A percentile compares a stretch with the other conserved stretches of the same genome.
phyloP scores from a whole-genome alignment of 2,797 vertebrate genomes.

The Syngnathus acus region DNA sequence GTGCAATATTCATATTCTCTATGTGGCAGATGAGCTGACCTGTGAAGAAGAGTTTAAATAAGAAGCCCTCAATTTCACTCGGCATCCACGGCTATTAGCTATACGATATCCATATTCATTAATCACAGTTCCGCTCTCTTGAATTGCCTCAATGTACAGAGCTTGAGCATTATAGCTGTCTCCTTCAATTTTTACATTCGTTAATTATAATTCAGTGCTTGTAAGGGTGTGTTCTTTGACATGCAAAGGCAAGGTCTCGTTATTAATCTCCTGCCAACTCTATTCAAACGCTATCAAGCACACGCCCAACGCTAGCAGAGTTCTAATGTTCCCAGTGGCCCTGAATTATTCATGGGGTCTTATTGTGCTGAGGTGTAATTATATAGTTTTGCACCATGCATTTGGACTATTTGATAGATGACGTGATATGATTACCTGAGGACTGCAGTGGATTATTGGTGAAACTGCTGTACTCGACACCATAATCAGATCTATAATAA shows the following conservation, averaged over 20 bases:
- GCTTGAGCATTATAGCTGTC: conserved; percentile 22
- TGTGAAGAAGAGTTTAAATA: conserved; percentile 41
- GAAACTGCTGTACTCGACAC: conserved; percentile 8
- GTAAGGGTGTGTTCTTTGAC: conserved; percentile 32
- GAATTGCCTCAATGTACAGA: conserved; percentile 29
- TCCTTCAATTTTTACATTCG: conserved; percentile 26
- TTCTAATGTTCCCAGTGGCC: conserved; percentile 35
- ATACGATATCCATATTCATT: conserved; percentile 47
- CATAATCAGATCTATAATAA: conserved; percentile 9
- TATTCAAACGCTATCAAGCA: conserved; percentile 39
- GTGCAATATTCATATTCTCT: conserved; percentile 29
- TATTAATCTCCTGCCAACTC: conserved; percentile 43
- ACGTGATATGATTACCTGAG: conserved; percentile 11
- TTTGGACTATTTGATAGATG: conserved; percentile 34
- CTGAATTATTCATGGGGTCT: conserved; percentile 60
- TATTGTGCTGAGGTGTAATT: conserved; percentile 53
- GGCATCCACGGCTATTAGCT: conserved; percentile 22
- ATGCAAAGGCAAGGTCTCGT: conserved; percentile 42
- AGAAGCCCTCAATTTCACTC: conserved; percentile 37
- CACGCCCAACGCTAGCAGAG: conserved; percentile 37
- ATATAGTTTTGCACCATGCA: conserved; percentile 38
- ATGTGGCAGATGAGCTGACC: conserved; percentile 24
- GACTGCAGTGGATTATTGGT: conserved; percentile 12
- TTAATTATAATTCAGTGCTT: conserved; percentile 12
- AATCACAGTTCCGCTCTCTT: conserved; percentile 37